Evolutionary conservation across 2,113 vertebrate species (phyloP).

Genomic region (Todiramphus saurophagus): DNA sequence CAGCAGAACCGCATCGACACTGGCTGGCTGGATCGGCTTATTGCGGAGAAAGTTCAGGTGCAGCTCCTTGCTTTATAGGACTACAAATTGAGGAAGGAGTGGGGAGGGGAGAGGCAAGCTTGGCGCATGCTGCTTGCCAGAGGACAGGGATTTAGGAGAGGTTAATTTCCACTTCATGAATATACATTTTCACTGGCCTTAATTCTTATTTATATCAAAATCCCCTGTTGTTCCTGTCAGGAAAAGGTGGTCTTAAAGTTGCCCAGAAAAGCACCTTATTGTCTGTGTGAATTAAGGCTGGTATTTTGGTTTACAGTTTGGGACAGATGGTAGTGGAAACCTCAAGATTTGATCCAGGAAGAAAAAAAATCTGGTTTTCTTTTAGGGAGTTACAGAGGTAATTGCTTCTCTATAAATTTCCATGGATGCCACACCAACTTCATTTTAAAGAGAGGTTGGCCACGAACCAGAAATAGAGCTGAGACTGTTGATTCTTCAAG

Average conservation of each 20-base stretch:
- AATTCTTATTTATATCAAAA: neutral
- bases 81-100: accelerated
- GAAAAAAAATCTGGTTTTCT: neutral
- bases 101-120: no score
- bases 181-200: neutral
- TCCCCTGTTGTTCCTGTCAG: neutral
- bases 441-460: neutral
- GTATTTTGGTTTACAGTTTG: neutral
- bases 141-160: neutral
- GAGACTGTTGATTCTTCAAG: neutral
- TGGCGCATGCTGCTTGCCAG: neutral
- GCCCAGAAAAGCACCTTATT: neutral
- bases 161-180: neutral
- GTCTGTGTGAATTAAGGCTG: neutral
- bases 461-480: neutral
- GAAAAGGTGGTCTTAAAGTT: neutral
- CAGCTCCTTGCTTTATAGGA: neutral
- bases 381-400: neutral
- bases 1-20: constrained; percentile 97
- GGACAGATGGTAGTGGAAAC: neutral
- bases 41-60: constrained; percentile 99
- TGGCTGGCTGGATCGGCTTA: constrained; percentile 95
- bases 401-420: neutral
- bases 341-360: neutral
- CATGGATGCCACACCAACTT: neutral